Evolutionary conservation across 2,797 vertebrate species (phyloP), one percentile per base, ranked within the genome.

Genomic region (Cynopterus sphinx): DNA sequence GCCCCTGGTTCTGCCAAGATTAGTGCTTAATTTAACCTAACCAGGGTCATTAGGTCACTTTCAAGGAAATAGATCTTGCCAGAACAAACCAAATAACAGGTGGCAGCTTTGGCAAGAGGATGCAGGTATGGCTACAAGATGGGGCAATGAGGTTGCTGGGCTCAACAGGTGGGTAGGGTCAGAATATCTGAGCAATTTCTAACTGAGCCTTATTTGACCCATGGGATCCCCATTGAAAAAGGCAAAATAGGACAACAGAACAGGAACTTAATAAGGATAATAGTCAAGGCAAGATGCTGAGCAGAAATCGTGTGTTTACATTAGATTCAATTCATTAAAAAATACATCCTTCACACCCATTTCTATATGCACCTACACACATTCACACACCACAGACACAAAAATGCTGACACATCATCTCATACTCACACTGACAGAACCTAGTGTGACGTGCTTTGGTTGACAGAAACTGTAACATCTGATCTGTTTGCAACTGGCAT

Each of bases 41-140:
- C 49, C 22, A 67, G 78, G 53, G 86, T 96, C 71, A 97, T 71
- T 82, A 95, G 87, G 85, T 92, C 74, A 87, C 46, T 96, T 96
- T 96, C 68, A 96, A 94, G 41, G 61, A 92, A 94, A 74, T 79
- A 63, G 12, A 22, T 91, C 46, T 94, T 41, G 63, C 77, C 41
- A 90, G 57, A 94, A 94, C 79, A 39, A 74, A 57, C 65, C 78
- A 94, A 96, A 96, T 85, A 92, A 94, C 74, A 97, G 91, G 88
- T 95, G 94, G 63, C n/a, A 92, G 10, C 46, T 92, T 83, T 97
- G 57, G 63, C 86, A 81, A 90, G 70, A 83, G 21, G 46, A 83
- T 75, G 73, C 31, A 84, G 46, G 65, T 90, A 73, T 94, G 68
- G 28, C 15, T 53, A 94, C 77, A 82, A 31, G 82, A 78, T 88